Conservation (phyloP, 35 echinoderm and acorn worm species). For the Apostichopus parvimensis region DNA sequence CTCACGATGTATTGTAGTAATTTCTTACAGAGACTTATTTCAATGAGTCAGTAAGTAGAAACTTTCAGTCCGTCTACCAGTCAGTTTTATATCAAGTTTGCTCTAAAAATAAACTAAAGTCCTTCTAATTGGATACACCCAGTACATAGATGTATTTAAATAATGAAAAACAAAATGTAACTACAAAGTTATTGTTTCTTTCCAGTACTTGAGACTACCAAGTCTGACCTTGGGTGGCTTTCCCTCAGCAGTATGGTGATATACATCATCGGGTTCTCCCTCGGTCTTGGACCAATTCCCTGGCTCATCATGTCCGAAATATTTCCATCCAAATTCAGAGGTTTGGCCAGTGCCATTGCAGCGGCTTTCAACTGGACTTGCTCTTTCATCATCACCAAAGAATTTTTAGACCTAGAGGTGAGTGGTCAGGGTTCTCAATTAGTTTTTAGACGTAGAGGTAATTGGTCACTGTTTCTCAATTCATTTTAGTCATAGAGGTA, state of each 20-base stretch:
- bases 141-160: no score
- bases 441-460: conserved; percentile 62
- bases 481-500: no score
- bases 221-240: conserved; percentile 56
- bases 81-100: no score
- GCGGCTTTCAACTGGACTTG: conserved; percentile 82
- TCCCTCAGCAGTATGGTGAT: conserved; percentile 82
- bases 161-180: no score
- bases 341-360: conserved; percentile 76
- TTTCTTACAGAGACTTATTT: no score
- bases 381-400: conserved; percentile 87
- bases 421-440: conserved; percentile 28
- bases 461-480: not conserved
- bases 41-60: no score
- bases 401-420: conserved; percentile 75
- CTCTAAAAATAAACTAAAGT: no score
- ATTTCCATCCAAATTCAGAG: conserved; percentile 88
- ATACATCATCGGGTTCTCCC: conserved; percentile 88
- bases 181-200: no score
- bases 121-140: no score
- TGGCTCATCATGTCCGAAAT: conserved; percentile 99
- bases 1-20: no score
- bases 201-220: not conserved
- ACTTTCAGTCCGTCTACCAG: no score
- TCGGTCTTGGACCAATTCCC: conserved; percentile 87